Percentiles rank a stretch among this genome's conserved stretches.
Conservation (phyloP, 2,797 vertebrate genomes). For the Cyclopterus lumpus region DNA sequence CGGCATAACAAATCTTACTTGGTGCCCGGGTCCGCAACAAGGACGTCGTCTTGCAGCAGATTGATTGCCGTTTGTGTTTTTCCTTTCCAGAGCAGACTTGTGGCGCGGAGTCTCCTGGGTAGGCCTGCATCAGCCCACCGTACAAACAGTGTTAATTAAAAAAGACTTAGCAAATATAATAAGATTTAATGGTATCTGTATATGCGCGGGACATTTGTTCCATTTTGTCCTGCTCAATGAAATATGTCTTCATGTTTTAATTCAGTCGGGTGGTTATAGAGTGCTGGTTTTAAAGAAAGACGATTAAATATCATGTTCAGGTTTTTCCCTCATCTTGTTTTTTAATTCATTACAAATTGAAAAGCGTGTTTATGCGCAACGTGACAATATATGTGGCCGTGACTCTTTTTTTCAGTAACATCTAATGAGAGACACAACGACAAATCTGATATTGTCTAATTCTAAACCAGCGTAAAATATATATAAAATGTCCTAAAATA, state of each 20-base stretch:
- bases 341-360: conserved; percentile 8
- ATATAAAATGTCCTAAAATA: background rate
- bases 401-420: background rate
- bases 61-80: conserved; percentile 90
- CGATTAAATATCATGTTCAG: conserved; percentile 22
- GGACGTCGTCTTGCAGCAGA: conserved; percentile 91
- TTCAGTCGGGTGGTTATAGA: background rate
- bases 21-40: conserved; percentile 94
- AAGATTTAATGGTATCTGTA: background rate
- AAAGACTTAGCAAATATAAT: background rate
- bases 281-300: too few relatives aligned
- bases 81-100: conserved; percentile 93
- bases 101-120: conserved; percentile 90
- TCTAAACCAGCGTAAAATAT: background rate
- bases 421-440: background rate
- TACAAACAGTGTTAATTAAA: background rate
- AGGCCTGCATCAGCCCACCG: conserved; percentile 81
- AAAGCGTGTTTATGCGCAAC: conserved; percentile 10
- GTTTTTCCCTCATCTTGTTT: background rate
- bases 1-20: conserved; percentile 80
- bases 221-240: background rate
- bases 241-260: background rate
- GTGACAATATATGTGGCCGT: background rate
- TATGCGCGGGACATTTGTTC: background rate
- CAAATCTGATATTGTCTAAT: background rate